Conservation (phyloP, 1,140 invertebrate genomes). For the Phenacoccus solenopsis region DNA sequence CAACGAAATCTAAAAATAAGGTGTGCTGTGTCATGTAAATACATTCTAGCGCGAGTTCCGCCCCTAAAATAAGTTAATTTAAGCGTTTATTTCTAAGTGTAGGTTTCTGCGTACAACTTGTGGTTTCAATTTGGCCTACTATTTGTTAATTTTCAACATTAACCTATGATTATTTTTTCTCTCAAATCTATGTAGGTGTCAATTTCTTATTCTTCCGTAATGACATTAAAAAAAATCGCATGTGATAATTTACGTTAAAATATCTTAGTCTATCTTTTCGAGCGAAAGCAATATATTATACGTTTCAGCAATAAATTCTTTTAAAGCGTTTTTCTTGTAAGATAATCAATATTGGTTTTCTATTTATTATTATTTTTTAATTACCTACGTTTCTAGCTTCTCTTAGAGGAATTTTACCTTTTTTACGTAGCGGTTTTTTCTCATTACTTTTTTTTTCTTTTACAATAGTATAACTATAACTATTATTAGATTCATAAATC, state of each 20-base stretch:
- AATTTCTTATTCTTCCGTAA: neutral
- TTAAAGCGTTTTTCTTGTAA: neutral
- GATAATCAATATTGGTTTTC: neutral
- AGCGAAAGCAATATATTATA: neutral
- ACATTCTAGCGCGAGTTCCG: neutral
- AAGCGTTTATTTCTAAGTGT: neutral
- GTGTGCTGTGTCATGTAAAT: slow-evolving; percentile 6
- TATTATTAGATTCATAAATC: too few relatives aligned
- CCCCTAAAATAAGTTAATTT: neutral
- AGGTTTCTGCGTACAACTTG: neutral
- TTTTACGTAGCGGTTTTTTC: too few relatives aligned
- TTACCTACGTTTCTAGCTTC: neutral
- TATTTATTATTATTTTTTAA: neutral
- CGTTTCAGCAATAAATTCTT: neutral
- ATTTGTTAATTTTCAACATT: neutral
- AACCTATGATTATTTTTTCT: neutral
- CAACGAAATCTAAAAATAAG: slow-evolving; percentile 5
- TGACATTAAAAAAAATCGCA: neutral
- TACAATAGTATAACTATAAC: too few relatives aligned
- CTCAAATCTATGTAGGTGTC: neutral
- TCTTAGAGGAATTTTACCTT: neutral
- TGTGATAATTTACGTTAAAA: neutral
- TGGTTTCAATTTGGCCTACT: neutral
- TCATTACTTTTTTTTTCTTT: too few relatives aligned
- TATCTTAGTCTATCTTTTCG: neutral